A percentile compares a stretch with the other conserved stretches of the same genome.
phyloP scores from a whole-genome alignment of 2,797 vertebrate genomes.

The Chloroceryle inda region DNA sequence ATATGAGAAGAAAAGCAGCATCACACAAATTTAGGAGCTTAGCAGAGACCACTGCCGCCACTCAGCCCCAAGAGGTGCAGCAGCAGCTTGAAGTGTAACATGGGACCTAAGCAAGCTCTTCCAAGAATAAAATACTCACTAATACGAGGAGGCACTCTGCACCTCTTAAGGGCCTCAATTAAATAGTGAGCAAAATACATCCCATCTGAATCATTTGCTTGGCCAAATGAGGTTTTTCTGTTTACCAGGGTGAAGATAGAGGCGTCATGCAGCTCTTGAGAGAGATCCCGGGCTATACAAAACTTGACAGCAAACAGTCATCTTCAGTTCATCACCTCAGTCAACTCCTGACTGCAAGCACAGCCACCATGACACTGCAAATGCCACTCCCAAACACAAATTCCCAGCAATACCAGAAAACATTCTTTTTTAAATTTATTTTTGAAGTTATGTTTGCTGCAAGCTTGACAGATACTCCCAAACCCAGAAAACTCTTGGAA shows the following conservation, averaged over 20 bases:
- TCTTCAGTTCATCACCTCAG: background rate
- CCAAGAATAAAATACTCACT: background rate
- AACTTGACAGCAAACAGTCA: background rate
- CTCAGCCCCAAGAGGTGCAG: background rate
- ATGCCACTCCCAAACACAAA: too few species aligned
- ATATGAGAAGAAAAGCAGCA: background rate
- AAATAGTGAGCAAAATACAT: background rate
- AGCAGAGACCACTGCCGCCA: background rate
- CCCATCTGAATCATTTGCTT: background rate
- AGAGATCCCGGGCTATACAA: background rate
- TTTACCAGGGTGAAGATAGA: background rate
- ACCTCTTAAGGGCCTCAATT: background rate
- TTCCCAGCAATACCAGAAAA: too few species aligned
- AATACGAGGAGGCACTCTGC: background rate
- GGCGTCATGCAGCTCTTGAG: background rate
- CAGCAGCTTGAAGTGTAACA: background rate
- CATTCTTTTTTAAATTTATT: too few species aligned
- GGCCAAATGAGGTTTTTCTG: background rate
- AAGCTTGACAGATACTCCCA: background rate
- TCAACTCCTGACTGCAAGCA: background rate
- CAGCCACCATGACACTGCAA: background rate
- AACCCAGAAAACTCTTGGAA: background rate
- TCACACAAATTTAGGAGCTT: background rate
- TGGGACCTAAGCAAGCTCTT: background rate
- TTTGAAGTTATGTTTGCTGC: rapidly evolving